Base-by-base conservation (phyloP, 2,113 vertebrate species). In the Etheostoma spectabile region DNA sequence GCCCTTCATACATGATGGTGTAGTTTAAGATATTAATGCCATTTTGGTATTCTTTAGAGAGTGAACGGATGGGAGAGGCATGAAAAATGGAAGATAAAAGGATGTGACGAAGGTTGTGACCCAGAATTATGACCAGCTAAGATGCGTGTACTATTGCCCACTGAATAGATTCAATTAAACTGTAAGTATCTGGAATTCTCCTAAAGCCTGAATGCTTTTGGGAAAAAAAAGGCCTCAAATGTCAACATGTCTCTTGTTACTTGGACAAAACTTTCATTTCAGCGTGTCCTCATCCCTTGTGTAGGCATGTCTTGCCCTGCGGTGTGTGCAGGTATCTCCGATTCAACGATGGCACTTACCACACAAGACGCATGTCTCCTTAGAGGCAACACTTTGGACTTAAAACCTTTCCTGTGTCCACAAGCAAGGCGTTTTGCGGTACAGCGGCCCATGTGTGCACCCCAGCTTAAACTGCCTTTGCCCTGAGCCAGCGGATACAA, bases 331-430 rank as follows among this genome's bases (percentile, higher is more conserved):
- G 77, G 79, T 88, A 42, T 65, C 56, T 79, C 65, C 56, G 22
- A 62, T 27, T 52, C 61, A 52, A 38, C 5, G 4, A 14, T 60
- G 74, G 79, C 85, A 87, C 85, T 90, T 79, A 83, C 77, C 77
- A 79, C 10, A 14, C 35, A 76, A 84, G 92, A 73, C 87, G 72
- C 84, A 46, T 80, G 89, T 91, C 86, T 84, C 89, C 89, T 92
- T 8, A 42, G 87, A 93, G 92, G 92, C 85, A 89, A 91, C 91
- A 86, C 84, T 91, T 82, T 90, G 89, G 91, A 89, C 93, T 94
- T 94, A 93, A 93, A 94, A 93, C 90, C 82, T 91, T 94, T 94
- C 92, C 84, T 82, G 86, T 93, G 92, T 95, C 90, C 91, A 93
- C 80, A 87, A 90, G 63, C 78, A 38, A 87, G 78, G 77, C 85